Conservation (phyloP, 53 echinoderm and acorn worm species). For the Holothuria leucospilota region DNA sequence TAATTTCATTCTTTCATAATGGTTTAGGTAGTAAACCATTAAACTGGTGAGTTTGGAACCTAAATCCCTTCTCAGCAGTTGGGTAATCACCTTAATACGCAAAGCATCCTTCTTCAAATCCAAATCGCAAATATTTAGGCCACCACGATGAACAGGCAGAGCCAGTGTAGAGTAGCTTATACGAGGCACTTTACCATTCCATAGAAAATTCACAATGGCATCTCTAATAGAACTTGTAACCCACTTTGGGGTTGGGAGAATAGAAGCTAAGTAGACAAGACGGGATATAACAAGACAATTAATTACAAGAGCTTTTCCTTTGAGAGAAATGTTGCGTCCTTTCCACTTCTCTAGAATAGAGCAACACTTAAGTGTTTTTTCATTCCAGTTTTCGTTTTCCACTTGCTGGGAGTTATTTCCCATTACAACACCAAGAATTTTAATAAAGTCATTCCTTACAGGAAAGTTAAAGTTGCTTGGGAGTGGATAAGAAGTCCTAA, state of each 20-base stretch:
- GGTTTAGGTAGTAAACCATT: constrained; percentile 12
- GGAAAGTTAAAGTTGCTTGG: background rate
- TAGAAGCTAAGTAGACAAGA: constrained; percentile 20
- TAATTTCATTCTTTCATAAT: constrained; percentile 36
- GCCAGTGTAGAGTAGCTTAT: background rate
- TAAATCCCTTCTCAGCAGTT: background rate
- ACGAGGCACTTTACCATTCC: constrained; percentile 9
- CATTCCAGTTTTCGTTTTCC: constrained; percentile 15
- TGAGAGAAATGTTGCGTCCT: background rate
- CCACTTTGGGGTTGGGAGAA: constrained; percentile 19
- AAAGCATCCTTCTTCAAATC: constrained; percentile 21
- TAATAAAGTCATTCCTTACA: background rate
- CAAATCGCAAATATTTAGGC: constrained; percentile 18
- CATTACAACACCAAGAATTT: constrained; percentile 20
- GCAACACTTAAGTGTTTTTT: background rate
- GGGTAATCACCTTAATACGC: constrained; percentile 8
- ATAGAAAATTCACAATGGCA: constrained; percentile 13
- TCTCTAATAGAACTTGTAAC: background rate
- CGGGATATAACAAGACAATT: constrained; percentile 45
- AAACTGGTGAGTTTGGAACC: background rate
- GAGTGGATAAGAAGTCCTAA: background rate
- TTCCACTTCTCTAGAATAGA: constrained; percentile 18
- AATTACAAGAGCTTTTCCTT: constrained; percentile 46
- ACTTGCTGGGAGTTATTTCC: background rate
- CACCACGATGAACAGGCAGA: background rate